phyloP scores from a whole-genome alignment of 35 echinoderm and acorn worm genomes.

The Heliocidaris erythrogramma region DNA sequence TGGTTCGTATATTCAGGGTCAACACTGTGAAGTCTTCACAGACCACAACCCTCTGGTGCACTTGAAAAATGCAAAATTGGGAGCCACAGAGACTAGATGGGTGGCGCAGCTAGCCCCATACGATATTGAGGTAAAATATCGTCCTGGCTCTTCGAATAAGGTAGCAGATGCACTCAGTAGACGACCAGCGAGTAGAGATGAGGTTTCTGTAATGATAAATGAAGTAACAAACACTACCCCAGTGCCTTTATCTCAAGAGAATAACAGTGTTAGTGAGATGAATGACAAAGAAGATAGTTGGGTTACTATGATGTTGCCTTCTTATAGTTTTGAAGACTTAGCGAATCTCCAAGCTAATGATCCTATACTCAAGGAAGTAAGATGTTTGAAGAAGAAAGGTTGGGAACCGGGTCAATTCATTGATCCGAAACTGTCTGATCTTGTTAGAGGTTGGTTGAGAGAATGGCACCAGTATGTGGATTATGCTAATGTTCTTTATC shows the following conservation, averaged over 20 bases:
- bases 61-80: slow-evolving; percentile 52
- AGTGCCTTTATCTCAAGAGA: no score
- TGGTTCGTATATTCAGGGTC: slow-evolving; percentile 45
- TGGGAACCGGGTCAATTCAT: no score
- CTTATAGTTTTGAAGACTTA: no score
- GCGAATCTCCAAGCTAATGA: no score
- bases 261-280: no score
- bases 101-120: slow-evolving; percentile 62
- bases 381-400: no score
- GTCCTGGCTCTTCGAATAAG: slow-evolving; percentile 50
- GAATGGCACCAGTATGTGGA: background rate
- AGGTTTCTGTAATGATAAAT: no score
- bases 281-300: no score
- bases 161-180: slow-evolving; percentile 70
- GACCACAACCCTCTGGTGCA: slow-evolving; percentile 57
- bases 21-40: slow-evolving; percentile 18
- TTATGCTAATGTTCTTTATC: slow-evolving; percentile 32
- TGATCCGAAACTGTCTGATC: no score
- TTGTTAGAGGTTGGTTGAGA: background rate
- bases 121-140: slow-evolving; percentile 51
- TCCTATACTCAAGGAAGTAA: no score
- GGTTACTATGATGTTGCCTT: no score
- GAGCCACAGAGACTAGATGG: slow-evolving; percentile 67
- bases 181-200: background rate
- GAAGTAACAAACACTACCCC: no score